Base-by-base conservation (phyloP, 1,140 invertebrate species). In the Drosophila yakuba region DNA sequence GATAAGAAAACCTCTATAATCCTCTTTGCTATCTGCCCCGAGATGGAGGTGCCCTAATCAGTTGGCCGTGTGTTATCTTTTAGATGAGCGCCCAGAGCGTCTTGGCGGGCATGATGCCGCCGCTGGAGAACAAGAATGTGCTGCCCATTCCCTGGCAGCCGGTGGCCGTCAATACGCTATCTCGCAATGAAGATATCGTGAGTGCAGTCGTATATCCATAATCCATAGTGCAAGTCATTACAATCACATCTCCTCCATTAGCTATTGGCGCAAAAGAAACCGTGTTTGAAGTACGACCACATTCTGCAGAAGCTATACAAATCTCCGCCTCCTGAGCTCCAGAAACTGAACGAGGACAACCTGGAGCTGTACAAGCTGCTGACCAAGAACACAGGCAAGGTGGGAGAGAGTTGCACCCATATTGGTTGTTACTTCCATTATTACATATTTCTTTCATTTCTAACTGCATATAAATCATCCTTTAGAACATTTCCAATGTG, bases 71-170 rank as follows among this genome's bases (percentile, higher is more conserved):
- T 68, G 61, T 89, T 89, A 89, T 89, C 80, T 89, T 88, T 89
- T 89, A 89, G 84, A 97, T 97, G 96, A 98, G 97, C 91, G 97
- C 96, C 1, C 95, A 96, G 84, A 94, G 95, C 38, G 94, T 98
- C 56, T 93, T 98, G 23, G 97, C 97, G 7, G 97, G 96, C 23
- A 93, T 98, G 38, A 98, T 95, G 93, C 96, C 96, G 23, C 97
- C 97, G 0, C 91, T 92, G 23, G 93, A 94, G 6, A 92, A 94
- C 25, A 95, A 97, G 83, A 93, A 95, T 63, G 97, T 97, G 94
- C 94, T 97, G 80, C 90, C 93, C 0, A 93, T 98, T 45, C 82
- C 92, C 0, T 99, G 98, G 98, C 96, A 97, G 79, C 98, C 98
- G 0, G 95, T 98, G 79, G 96, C 97, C 1, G 95, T 98, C 14